Conservation (phyloP, 2,888 invertebrate genomes). For the Antheraea assamensis region DNA sequence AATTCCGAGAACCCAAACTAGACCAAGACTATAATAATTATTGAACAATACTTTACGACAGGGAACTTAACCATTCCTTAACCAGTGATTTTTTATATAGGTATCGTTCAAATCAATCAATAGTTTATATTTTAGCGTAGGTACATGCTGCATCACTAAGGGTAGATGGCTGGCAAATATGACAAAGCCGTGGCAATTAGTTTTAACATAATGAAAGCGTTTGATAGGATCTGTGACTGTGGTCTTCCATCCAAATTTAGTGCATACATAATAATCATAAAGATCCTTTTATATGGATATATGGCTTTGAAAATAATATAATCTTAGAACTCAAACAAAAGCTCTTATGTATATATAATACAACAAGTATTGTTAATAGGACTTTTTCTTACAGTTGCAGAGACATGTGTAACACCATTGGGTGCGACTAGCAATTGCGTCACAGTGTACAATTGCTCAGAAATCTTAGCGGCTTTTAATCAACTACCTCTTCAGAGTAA, state of each 20-base stretch:
- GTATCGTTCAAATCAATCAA: neutral
- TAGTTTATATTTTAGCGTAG: neutral
- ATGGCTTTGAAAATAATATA: neutral
- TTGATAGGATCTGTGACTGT: neutral
- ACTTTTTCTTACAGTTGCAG: conserved; percentile 45
- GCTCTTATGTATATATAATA: neutral
- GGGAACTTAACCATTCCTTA: too few species aligned
- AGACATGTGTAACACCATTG: conserved; percentile 70
- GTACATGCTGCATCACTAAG: neutral
- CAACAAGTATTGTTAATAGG: neutral
- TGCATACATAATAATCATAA: neutral
- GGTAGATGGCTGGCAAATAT: neutral
- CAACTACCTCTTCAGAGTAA: conserved; percentile 60
- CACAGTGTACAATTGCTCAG: conserved; percentile 72
- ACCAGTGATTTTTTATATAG: neutral
- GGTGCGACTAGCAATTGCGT: conserved; percentile 69
- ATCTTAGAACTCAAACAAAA: neutral
- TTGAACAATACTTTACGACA: too few species aligned
- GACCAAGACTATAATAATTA: too few species aligned
- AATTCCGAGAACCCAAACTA: too few species aligned
- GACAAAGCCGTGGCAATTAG: neutral
- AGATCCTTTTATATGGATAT: neutral
- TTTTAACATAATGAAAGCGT: neutral
- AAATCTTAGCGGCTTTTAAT: conserved; percentile 63
- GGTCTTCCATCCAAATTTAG: neutral